phyloP scores from a whole-genome alignment of 1,140 invertebrate species.

The Potamilus streckersoni region DNA sequence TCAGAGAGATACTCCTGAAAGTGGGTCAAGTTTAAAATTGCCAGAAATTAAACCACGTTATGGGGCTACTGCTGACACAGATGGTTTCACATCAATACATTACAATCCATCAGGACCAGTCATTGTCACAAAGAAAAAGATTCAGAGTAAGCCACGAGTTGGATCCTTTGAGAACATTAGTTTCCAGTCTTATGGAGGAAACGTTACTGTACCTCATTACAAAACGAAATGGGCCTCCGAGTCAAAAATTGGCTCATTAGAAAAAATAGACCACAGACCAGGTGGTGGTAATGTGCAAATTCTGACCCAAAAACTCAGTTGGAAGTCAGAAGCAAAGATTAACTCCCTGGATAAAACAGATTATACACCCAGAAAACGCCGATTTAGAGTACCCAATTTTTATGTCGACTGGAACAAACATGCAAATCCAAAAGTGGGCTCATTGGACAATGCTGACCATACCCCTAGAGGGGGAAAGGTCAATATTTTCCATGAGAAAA shows the following conservation, averaged over 20 bases:
- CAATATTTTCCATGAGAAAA: slow-evolving; percentile 38
- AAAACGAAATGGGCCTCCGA: slow-evolving; percentile 41
- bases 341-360: slow-evolving; percentile 86
- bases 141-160: slow-evolving; percentile 35
- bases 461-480: slow-evolving; percentile 48
- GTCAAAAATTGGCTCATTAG: slow-evolving; percentile 25
- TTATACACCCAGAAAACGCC: slow-evolving; percentile 21
- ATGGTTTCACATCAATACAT: slow-evolving; percentile 27
- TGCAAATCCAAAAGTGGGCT: slow-evolving; percentile 35
- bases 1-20: not conserved
- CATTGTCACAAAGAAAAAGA: slow-evolving; percentile 10
- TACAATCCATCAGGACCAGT: slow-evolving; percentile 40
- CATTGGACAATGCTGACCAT: slow-evolving; percentile 48
- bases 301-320: slow-evolving; percentile 34
- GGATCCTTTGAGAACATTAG: slow-evolving; percentile 51
- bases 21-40: slow-evolving; percentile 1
- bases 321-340: slow-evolving; percentile 80
- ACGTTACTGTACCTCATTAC: slow-evolving; percentile 37
- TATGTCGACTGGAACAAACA: slow-evolving; percentile 19
- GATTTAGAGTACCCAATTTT: slow-evolving; percentile 24
- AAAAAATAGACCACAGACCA: slow-evolving; percentile 24
- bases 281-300: slow-evolving; percentile 36
- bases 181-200: slow-evolving; percentile 46
- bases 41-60: slow-evolving; percentile 36
- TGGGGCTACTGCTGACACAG: slow-evolving; percentile 36